Base-by-base conservation (phyloP, 2,888 invertebrate species). In the Drosophila mulleri region DNA sequence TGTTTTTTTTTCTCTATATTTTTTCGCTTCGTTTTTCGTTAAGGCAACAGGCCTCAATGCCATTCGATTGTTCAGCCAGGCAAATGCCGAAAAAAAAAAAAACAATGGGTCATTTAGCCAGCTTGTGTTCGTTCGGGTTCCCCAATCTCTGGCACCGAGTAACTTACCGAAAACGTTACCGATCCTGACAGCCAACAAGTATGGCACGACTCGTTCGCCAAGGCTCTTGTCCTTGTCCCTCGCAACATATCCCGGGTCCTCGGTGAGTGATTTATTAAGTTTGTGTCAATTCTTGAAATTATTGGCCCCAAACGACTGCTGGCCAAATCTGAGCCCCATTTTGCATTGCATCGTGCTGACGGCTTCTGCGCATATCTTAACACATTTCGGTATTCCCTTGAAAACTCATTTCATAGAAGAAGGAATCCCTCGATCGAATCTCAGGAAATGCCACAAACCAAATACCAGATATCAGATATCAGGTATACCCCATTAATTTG, bases 181-280 rank as follows among this genome's bases (percentile, higher is more conserved):
- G 67, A 80, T 90, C 83, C 87, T 89, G 90, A 90, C 91, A 91
- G 89, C 82, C 88, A 88, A 91, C 91, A 91, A 90, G 90, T 83
- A 81, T 80, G 78, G 91, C 91, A 91, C 90, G 91, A 91, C 84
- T 71, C 54, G 65, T 11, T 44, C 44, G 42, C 44, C 61, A 35
- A 50, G 67, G 53, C 76, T 75, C 60, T 82, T 90, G 77, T 77
- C 77, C 75, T 65, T 64, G 70, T 78, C 52, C 54, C 52, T 47
- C 26, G 48, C 50, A 45, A 59, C 67, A 52, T 20, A 2, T 23
- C 37, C 54, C 3, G n/a, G 8, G 7, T 44, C 37, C 56, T 16
- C 67, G 2, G 20, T 88, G 90, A 90, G 90, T 91, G 90, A 90
- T 90, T 90, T 90, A 90, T 90, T 88, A 75, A 91, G 91, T 90